Percentiles rank a stretch among this genome's conserved stretches.
phyloP scores from a whole-genome alignment of 2,113 vertebrate species.

The Mirounga angustirostris region DNA sequence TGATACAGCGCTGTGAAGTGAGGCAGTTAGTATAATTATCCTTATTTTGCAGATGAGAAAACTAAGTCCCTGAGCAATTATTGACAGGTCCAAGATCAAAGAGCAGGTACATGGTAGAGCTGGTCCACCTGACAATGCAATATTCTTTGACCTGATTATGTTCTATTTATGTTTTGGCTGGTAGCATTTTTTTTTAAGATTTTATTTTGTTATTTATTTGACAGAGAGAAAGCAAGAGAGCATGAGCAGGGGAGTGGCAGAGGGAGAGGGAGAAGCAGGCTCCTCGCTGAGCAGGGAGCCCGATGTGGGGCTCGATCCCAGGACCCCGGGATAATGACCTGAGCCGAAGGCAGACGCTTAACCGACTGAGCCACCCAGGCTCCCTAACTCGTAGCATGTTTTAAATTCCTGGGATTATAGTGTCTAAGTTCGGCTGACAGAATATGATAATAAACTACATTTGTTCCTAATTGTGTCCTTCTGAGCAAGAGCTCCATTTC shows the following conservation, averaged over 20 bases:
- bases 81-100: background rate
- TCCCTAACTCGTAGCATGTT: background rate
- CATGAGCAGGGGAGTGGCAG: background rate
- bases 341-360: background rate
- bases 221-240: background rate
- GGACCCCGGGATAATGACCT: background rate
- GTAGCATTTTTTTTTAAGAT: background rate
- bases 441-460: background rate
- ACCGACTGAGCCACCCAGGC: background rate
- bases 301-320: background rate
- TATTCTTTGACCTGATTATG: background rate
- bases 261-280: background rate
- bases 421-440: background rate
- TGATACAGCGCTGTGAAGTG: background rate
- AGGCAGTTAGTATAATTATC: background rate
- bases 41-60: background rate
- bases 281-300: background rate
- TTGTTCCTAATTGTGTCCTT: background rate
- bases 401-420: background rate
- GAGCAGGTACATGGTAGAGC: too few species aligned
- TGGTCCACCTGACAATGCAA: background rate
- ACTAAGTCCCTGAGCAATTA: background rate
- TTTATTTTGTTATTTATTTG: background rate
- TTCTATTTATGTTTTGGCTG: background rate
- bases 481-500: slow-evolving; percentile 18